Percentiles rank a stretch among this genome's conserved stretches.
Conservation (phyloP, 2,888 invertebrate species). For the Mactromeris polynyma region DNA sequence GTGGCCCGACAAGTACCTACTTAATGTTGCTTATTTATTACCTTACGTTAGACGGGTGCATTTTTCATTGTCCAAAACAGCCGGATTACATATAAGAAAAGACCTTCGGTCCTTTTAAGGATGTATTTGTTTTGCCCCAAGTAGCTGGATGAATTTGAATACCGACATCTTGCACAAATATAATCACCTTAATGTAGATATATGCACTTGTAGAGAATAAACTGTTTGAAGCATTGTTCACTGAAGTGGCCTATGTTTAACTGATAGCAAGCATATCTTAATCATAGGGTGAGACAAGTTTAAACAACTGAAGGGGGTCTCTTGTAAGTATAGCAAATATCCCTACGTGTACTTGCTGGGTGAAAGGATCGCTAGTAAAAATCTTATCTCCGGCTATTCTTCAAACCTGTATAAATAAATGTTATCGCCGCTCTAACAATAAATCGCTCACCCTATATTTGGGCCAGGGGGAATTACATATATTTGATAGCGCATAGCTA, state of each 20-base stretch:
- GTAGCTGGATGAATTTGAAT: not conserved
- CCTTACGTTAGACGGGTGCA: not conserved
- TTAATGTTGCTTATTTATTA: not conserved
- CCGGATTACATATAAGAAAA: not conserved
- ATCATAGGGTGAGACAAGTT: not conserved
- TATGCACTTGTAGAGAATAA: not conserved
- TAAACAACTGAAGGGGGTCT: not conserved
- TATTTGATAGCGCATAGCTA: not conserved
- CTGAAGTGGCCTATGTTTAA: not conserved
- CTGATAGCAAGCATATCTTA: not conserved
- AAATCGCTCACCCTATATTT: not conserved
- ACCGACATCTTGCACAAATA: slow-evolving; percentile 1
- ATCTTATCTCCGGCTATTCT: not conserved
- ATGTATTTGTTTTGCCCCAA: not conserved
- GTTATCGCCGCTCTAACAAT: not conserved
- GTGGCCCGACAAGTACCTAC: not conserved
- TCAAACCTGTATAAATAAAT: not conserved
- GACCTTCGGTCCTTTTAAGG: not conserved
- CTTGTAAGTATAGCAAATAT: slow-evolving; percentile 10
- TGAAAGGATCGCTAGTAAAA: not conserved
- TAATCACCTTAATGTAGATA: not conserved
- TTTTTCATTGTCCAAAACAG: not conserved
- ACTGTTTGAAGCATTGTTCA: not conserved
- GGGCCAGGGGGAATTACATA: not conserved
- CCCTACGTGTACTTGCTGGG: not conserved